Base-by-base conservation (phyloP, 2,113 vertebrate species). In the Chloroceryle aenea region DNA sequence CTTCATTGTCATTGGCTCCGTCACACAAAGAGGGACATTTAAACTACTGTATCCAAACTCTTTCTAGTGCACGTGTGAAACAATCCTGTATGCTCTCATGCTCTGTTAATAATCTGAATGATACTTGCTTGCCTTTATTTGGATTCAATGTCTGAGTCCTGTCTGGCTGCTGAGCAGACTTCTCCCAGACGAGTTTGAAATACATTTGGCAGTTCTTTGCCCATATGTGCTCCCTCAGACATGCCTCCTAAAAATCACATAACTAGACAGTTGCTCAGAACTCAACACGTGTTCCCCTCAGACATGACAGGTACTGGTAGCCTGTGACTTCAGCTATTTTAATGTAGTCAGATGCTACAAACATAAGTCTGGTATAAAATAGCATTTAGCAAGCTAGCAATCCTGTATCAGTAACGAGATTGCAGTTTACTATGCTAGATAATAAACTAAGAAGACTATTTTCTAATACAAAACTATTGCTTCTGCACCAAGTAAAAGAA, bases 161-260 rank as follows among this genome's bases (percentile, higher is more conserved):
- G 85, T 94, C 92, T 94, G 93, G 64, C 86, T 97, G 88, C 86
- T 78, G 14, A 94, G 69, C 88, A 93, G 85, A 82, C 80, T 89
- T 95, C 58, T 96, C 73, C 90, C 80, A 95, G 95, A 92, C 48
- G 1, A 87, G 58, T 72, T 89, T 92, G 53, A 93, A 95, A 95
- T 9, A 4, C 52, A 66, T 90, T 96, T 95, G 90, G 92, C 93
- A 97, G 80, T 59, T 66, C 83, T 64, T 92, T 89, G 66, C 53
- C 93, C 93, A 96, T 97, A 95, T 93, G 95, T 95, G 84, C 90
- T 93, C 77, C 86, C 80, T 90, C 83, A 96, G 83, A 96, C 73
- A 69, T 45, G 53, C 80, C 69, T 94, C 85, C 75, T 78, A 80
- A 95, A 94, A 80, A 72, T 72, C 85, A 86, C 59, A 83, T 38